Base-by-base conservation (phyloP, 2,888 invertebrate genomes). In the Dasysyrphus albostriatus region DNA sequence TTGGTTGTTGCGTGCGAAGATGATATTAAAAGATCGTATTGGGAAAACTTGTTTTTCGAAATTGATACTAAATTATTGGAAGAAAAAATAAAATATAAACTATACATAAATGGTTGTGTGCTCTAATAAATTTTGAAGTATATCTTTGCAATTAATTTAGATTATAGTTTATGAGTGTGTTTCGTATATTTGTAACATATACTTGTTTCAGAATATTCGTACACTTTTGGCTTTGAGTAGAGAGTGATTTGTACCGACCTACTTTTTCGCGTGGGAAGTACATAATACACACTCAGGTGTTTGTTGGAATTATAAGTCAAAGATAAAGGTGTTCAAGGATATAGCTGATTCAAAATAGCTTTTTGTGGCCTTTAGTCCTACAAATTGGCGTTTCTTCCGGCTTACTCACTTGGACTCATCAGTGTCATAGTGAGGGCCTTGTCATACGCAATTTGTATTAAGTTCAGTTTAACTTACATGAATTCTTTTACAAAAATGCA, bases 1-100 rank as follows among this genome's bases (percentile, higher is more conserved):
- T 65, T 37, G 49, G 67, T 19, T 58, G 69, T 81, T 77, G 84
- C 84, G 81, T 85, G 85, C 49, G 42, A 58, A 74, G 69, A 79
- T 59, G 73, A 61, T 37, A 82, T 77, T 77, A 77, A 81, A 54
- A 67, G 10, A 76, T 80, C 54, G 39, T 42, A 61, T 61, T 73
- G 29, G 69, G 24, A 74, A 67, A 78, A 85, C 82, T 47, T 63
- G 77, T 77, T 79, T 24, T 44, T 29, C 54, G n/a, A 74, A 74
- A 78, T 70, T 77, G 61, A 69, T 69, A 77, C 42, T 37, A 72
- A 65, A 37, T 24, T 47, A 12, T 37, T 32, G 9, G 44, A n/a
- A 19, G 54, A 39, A 54, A 67, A 44, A 67, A 24, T 16, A 59
- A 37, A 54, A 24, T 37, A 49, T 10, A 19, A 49, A 24, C 32